These are phyloP conservation scores for Hirundo rustica DNA, from an alignment of 2,797 vertebrate species.

Conservation along the genomic window DNA sequence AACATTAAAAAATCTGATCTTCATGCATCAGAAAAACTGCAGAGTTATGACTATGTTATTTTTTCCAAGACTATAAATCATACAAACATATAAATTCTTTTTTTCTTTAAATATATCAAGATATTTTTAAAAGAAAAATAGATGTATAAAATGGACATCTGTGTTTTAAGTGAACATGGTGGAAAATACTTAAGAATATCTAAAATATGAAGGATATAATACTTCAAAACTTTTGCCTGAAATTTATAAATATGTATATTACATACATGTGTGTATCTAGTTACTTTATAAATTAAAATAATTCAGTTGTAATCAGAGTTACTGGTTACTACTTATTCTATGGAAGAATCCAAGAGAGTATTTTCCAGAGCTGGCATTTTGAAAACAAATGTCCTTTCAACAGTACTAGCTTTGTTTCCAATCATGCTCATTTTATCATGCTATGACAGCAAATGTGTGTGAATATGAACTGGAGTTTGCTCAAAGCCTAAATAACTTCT, in stretches of 20 bases:
- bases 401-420: not conserved
- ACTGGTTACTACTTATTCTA: not conserved
- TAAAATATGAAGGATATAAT: not conserved
- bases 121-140: constrained; percentile 32
- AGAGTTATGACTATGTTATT: constrained; percentile 82
- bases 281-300: not conserved
- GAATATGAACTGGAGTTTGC: not conserved
- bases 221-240: not conserved
- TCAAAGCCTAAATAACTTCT: not conserved
- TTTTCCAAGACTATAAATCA: constrained; percentile 77
- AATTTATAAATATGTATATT: not conserved
- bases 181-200: not conserved
- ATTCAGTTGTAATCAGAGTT: not conserved
- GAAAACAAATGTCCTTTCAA: not conserved
- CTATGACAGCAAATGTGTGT: not conserved
- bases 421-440: not conserved
- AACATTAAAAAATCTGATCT: constrained; percentile 91
- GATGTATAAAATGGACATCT: not conserved
- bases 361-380: not conserved
- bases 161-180: not conserved
- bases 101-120: constrained; percentile 50
- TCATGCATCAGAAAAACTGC: constrained; percentile 84
- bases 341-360: not conserved
- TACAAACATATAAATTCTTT: constrained; percentile 60
- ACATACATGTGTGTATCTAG: accelerated